Percentiles rank a stretch among this genome's conserved stretches.
Conservation (phyloP, 2,113 vertebrate genomes). For the Nymphicus hollandicus region DNA sequence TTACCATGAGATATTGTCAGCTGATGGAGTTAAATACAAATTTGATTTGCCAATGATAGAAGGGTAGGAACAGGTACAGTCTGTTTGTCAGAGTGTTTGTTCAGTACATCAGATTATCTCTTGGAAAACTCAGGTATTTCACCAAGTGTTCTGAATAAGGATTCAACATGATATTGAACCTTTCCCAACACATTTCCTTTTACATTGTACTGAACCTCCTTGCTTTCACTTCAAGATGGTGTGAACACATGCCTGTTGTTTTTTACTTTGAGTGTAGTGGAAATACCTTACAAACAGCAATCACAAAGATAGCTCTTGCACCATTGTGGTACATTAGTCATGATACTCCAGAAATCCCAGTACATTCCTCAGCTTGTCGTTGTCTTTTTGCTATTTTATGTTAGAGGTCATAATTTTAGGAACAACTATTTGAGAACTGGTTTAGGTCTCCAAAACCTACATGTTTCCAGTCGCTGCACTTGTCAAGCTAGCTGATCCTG, state of each 20-base stretch:
- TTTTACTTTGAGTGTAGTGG: not conserved
- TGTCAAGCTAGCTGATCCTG: not conserved
- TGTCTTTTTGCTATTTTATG: not conserved
- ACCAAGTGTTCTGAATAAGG: not conserved
- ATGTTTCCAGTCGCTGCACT: not conserved
- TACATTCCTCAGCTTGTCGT: not conserved
- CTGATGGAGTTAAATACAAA: rapidly evolving
- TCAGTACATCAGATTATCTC: not conserved
- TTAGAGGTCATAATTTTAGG: not conserved
- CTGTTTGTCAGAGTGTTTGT: not conserved
- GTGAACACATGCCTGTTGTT: not conserved
- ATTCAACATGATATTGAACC: not conserved
- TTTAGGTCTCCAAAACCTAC: not conserved
- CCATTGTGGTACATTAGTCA: not conserved
- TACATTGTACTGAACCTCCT: not conserved
- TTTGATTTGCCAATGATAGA: not conserved
- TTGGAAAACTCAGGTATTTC: not conserved
- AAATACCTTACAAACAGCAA: not conserved
- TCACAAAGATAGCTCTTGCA: not conserved
- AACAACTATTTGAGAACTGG: not conserved
- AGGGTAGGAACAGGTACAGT: not conserved
- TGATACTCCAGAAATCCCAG: not conserved
- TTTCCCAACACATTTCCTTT: not conserved
- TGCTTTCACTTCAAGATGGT: not conserved
- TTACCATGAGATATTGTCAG: not conserved